Percentiles rank a stretch among this genome's conserved stretches.
Conservation (phyloP, 2,797 vertebrate genomes). For the Oceanodroma leucorhoa region DNA sequence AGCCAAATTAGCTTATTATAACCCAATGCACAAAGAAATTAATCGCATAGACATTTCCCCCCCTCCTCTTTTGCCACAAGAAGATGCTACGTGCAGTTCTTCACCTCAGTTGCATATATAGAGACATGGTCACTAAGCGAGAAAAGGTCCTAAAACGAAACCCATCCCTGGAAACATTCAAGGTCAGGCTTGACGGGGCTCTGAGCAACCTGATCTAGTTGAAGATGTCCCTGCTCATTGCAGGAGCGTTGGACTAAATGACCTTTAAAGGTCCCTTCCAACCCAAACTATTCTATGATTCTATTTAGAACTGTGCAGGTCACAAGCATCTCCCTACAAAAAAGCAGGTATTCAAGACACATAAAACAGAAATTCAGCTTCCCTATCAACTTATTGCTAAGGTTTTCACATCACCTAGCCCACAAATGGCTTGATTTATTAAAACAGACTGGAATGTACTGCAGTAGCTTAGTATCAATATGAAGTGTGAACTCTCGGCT, state of each 20-base stretch:
- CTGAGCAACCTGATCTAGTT: neutral
- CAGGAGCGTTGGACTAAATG: neutral
- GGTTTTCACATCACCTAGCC: neutral
- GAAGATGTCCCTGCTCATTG: neutral
- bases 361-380: neutral
- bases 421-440: neutral
- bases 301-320: neutral
- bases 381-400: neutral
- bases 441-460: neutral
- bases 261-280: neutral
- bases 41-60: neutral
- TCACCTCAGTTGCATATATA: neutral
- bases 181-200: neutral
- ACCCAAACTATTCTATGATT: neutral
- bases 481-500: neutral
- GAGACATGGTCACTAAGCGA: fast-evolving
- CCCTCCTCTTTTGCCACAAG: neutral
- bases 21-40: neutral
- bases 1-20: neutral
- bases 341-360: neutral
- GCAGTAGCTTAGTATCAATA: neutral
- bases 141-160: neutral
- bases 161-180: neutral
- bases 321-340: neutral
- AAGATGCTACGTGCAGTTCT: neutral